Percentiles rank a stretch among this genome's conserved stretches.
Conservation (phyloP, 2,888 invertebrate species). For the Rotaria sp. region DNA sequence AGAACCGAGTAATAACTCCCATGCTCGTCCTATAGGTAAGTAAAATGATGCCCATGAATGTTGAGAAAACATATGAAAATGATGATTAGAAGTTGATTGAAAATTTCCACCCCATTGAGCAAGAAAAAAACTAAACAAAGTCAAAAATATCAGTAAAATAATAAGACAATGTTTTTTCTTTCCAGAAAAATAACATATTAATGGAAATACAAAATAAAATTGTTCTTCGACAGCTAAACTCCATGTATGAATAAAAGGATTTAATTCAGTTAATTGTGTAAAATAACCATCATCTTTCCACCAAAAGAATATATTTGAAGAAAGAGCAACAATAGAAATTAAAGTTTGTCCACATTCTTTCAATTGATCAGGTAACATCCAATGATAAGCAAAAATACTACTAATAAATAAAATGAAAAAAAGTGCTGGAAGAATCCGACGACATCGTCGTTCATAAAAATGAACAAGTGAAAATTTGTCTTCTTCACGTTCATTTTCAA, state of each 20-base stretch:
- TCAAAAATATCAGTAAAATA: not conserved
- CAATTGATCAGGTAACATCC: not conserved
- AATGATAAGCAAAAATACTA: not conserved
- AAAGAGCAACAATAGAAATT: not conserved
- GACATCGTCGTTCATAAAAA: not conserved
- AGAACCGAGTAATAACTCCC: not conserved
- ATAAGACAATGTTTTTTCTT: not conserved
- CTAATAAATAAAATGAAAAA: not conserved
- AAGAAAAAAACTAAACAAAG: not conserved
- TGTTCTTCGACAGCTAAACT: not conserved
- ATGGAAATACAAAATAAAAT: not conserved
- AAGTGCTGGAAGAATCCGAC: not conserved
- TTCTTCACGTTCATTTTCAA: not conserved
- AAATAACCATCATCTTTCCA: not conserved
- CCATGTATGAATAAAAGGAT: not conserved
- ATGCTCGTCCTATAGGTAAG: not conserved
- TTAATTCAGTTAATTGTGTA: not conserved
- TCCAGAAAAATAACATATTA: not conserved
- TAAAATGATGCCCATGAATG: not conserved
- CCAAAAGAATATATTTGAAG: not conserved
- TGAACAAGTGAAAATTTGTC: not conserved
- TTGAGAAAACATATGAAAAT: not conserved
- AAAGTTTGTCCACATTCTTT: not conserved
- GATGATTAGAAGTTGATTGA: not conserved
- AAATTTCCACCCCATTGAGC: not conserved